Conservation (phyloP, 2,797 vertebrate species). For the Tenualosa thibaudeaui region DNA sequence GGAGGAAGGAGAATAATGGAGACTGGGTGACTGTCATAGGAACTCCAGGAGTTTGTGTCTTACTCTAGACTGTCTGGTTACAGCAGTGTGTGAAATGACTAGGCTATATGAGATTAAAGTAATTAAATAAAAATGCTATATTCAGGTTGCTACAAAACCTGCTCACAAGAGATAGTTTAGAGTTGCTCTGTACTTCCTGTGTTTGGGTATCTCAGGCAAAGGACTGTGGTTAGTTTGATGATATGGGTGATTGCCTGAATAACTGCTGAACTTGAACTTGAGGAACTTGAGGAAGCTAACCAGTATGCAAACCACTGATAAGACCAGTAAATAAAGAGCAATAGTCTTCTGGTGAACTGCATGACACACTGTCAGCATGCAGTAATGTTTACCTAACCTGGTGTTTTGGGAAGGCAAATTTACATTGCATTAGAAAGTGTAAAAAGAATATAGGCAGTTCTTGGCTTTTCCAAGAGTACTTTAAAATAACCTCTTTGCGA, state of each 20-base stretch:
- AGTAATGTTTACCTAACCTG: conserved; percentile 12
- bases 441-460: background rate
- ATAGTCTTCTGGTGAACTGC: conserved; percentile 24
- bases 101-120: background rate
- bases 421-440: background rate
- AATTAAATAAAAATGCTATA: background rate
- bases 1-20: background rate
- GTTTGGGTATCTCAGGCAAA: background rate
- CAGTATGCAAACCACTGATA: conserved; percentile 41
- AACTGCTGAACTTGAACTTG: background rate
- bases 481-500: background rate
- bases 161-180: background rate
- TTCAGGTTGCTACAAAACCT: background rate
- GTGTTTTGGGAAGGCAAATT: conserved; percentile 8
- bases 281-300: conserved; percentile 31
- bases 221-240: background rate
- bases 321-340: conserved; percentile 35
- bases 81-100: background rate
- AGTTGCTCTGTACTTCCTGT: background rate
- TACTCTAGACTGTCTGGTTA: background rate
- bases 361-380: background rate
- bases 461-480: background rate
- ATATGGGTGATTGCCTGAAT: background rate
- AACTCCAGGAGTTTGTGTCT: background rate
- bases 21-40: background rate